phyloP scores from a whole-genome alignment of 2,797 vertebrate genomes.

The Mionectes olivaceus region DNA sequence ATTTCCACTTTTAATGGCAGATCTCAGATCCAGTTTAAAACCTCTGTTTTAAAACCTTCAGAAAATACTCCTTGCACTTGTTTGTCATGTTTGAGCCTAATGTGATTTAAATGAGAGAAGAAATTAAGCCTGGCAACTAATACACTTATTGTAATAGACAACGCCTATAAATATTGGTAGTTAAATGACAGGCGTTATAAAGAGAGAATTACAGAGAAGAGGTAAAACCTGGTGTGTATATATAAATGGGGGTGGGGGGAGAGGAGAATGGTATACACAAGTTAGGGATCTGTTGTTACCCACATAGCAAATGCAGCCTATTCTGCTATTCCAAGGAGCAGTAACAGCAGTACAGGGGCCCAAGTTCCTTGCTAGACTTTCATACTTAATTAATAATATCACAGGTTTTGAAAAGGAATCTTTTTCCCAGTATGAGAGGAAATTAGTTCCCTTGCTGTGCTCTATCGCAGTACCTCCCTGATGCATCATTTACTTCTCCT shows the following conservation, averaged over 20 bases:
- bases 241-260: neutral
- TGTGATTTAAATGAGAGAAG: constrained; percentile 10
- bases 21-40: neutral
- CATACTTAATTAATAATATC: constrained; percentile 14
- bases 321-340: neutral
- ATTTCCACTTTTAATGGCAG: neutral
- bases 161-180: neutral
- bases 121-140: neutral
- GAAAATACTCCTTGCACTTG: neutral
- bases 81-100: neutral
- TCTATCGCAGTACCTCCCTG: neutral
- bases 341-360: accelerated
- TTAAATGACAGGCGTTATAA: neutral
- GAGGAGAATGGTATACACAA: neutral
- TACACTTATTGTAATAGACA: neutral
- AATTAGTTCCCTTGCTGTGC: neutral
- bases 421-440: neutral
- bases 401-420: neutral
- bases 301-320: neutral
- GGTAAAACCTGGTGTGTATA: neutral
- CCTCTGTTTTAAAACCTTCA: neutral
- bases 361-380: neutral
- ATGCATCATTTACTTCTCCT: neutral
- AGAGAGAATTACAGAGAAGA: neutral
- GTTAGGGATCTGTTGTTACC: neutral